Evolutionary conservation across 30 jellyfish, hydroid and myxozoan species (phyloP), one percentile per base, ranked within the genome.

Genomic region (Hydractinia symbiolongicarpus): DNA sequence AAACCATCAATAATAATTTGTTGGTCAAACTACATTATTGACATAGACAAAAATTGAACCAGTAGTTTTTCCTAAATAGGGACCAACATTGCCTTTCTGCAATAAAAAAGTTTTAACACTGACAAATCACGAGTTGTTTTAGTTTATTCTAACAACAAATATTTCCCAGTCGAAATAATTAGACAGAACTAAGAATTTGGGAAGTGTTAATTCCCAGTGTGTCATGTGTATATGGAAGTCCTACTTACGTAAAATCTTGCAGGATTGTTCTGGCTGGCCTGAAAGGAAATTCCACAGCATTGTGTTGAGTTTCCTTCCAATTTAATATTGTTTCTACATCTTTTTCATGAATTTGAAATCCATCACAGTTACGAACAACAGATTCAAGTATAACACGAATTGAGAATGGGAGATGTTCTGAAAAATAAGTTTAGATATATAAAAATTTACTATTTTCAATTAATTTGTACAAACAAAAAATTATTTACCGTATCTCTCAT

Each of bases 191-290:
- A 30, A 30, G 44, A 30, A 30, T 30, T 30, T 30, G 44, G 44
- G 44, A 30, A 2, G 44, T 30, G 44, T 30, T 30, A 30, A 30
- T 30, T 30, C 44, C 44, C 44, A 30, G 44, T 30, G 44, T 30
- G 44, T 30, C 44, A 30, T 30, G 44, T 30, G 44, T 30, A 30
- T 2, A 30, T 30, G 44, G 44, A 30, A 30, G 44, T 30, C 44
- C 44, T 2, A 30, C 91, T 70, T 78, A 90, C 97, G 96, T 90
- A 78, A 90, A 90, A 82, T 90, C 97, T 79, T 90, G 97, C 71
- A 90, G 88, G 61, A 90, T 78, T 5, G 96, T 86, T 70, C 97
- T 66, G 21, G 97, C 96, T 4, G 97, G 97, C 7, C 96, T 72
- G 78, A 90, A 90, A 11, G 96, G 97, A 69, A 90, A 85, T 51